Percentiles rank a stretch among this genome's conserved stretches.
Evolutionary conservation across 2,888 invertebrate species (phyloP).

Genomic region (Ophion slaviceki): DNA sequence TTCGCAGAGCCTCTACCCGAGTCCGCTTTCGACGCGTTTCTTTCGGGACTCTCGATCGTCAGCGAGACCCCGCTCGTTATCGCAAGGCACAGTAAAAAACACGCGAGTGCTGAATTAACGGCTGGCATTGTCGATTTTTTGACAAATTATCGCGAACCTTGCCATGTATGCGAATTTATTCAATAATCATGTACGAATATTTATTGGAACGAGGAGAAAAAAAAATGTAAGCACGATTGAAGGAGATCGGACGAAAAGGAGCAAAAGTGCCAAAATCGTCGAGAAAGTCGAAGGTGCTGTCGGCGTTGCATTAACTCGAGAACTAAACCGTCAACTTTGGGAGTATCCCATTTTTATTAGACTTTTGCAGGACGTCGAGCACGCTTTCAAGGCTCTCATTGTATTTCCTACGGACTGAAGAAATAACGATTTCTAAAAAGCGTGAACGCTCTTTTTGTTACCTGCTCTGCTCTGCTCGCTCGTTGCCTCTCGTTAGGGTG

Average conservation of each 20-base stretch:
- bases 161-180: slow-evolving; percentile 34
- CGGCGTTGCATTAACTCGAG: slow-evolving; percentile 68
- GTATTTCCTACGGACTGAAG: neutral
- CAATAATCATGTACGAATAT: neutral
- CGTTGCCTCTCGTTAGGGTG: slow-evolving; percentile 19
- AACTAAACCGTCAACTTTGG: slow-evolving; percentile 72
- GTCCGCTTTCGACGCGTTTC: neutral
- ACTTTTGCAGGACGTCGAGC: slow-evolving; percentile 29
- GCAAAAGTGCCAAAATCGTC: slow-evolving; percentile 2
- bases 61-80: slow-evolving; percentile 5
- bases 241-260: slow-evolving; percentile 5
- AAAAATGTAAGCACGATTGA: slow-evolving; percentile 4
- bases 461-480: neutral
- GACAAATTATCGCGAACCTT: neutral
- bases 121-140: slow-evolving; percentile 47
- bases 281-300: slow-evolving; percentile 45
- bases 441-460: slow-evolving; percentile 71
- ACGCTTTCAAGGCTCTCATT: slow-evolving; percentile 7
- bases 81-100: slow-evolving; percentile 51
- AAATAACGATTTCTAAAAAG: slow-evolving; percentile 76
- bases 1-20: neutral
- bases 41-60: neutral
- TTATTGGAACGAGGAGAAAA: neutral
- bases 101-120: slow-evolving; percentile 30
- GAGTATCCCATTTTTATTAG: slow-evolving; percentile 73